Evolutionary conservation across 2,113 vertebrate species (phyloP).

Genomic region (Dipodomys ordii): DNA sequence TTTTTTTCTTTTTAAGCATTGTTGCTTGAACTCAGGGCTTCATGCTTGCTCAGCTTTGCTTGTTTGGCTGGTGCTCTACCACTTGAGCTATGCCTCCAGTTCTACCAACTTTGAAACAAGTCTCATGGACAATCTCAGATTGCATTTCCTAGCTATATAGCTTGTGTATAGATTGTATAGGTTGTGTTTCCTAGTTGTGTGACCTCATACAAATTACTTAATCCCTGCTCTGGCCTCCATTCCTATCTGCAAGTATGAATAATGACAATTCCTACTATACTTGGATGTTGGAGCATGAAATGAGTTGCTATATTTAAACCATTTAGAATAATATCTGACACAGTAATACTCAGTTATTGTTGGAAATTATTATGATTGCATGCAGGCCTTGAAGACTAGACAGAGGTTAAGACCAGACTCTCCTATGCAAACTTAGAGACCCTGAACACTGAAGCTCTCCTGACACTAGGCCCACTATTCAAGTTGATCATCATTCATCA

Average conservation of each 20-base stretch:
- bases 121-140: neutral
- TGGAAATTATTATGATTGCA: neutral
- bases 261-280: neutral
- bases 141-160: neutral
- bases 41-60: too few relatives aligned
- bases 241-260: slow-evolving; percentile 24
- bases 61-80: too few relatives aligned
- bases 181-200: neutral
- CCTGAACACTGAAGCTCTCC: neutral
- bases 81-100: too few relatives aligned
- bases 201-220: slow-evolving; percentile 6
- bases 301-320: neutral
- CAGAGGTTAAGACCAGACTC: slow-evolving; percentile 27
- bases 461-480: neutral
- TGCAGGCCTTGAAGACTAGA: neutral
- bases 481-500: slow-evolving; percentile 57
- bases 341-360: neutral
- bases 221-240: neutral
- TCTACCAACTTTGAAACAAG: slow-evolving; percentile 1
- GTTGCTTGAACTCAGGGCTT: too few relatives aligned
- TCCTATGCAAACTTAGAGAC: neutral
- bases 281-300: neutral
- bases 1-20: too few relatives aligned
- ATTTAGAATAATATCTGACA: neutral
- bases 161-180: neutral